Evolutionary conservation across 2,888 invertebrate species (phyloP), one percentile per base, ranked within the genome.

Genomic region (Nudaria mundana): DNA sequence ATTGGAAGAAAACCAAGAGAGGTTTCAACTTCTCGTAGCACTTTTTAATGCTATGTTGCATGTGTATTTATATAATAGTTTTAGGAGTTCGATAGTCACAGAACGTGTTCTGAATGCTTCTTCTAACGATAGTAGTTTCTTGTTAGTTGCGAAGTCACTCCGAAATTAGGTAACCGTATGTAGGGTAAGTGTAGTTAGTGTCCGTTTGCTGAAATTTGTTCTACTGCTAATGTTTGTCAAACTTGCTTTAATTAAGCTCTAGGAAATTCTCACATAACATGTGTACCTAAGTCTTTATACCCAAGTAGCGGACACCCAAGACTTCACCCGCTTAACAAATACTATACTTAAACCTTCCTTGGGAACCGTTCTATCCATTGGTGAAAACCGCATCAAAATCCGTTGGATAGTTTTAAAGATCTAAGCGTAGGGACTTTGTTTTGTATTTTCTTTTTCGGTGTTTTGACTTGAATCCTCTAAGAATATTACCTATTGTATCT

Each of bases 61-160:
- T 49, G 46, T 49, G 46, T 56, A 49, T 56, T 52, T 59, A 56
- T 59, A 49, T 59, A 45, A 59, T 56, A 59, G 59, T 59, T 59
- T 52, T 52, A 52, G 44, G 34, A 49, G 47, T 42, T 37, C 46
- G 10, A 47, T 53, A 47, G 56, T 52, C 52, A 20, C 4, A n/a
- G 30, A 40, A 56, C 59, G 59, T 59, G 59, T 12, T 37, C 25
- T 31, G 54, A 56, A 54, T 59, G 18, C 32, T 30, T 29, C 42
- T 48, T 43, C 41, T 46, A 56, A 56, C 46, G 37, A 30, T 5
- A 13, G 35, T 40, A 40, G 40, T 38, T 54, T 49, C 39, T 44
- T 47, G 36, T 37, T 45, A 36, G 40, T 40, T 41, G 28, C 14
- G 33, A 39, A 44, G 57, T 41, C 38, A 30, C 29, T 37, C 25